Conservation (phyloP, 2,797 vertebrate genomes). For the Diglossa cyanea region DNA sequence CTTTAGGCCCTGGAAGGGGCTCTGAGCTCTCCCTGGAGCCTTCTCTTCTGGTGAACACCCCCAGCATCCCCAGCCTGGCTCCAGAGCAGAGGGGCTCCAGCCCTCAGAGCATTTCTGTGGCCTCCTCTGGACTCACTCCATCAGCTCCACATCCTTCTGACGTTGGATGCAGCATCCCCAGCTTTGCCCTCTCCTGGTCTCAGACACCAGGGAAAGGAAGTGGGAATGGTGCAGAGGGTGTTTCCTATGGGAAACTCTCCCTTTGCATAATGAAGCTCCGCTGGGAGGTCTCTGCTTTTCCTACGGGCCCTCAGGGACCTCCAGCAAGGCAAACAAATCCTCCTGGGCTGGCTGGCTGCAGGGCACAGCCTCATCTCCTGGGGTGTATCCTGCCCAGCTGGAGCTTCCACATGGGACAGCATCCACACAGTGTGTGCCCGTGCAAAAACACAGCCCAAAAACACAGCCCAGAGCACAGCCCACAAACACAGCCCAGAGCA, state of each 20-base stretch:
- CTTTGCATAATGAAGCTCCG: not conserved
- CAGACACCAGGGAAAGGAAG: not conserved
- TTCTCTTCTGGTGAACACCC: not conserved
- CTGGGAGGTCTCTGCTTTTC: not conserved
- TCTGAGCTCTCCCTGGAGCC: not conserved
- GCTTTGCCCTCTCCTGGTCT: not conserved
- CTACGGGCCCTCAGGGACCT: not conserved
- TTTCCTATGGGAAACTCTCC: slow-evolving; percentile 10
- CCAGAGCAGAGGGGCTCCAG: not conserved
- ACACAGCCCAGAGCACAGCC: too few relatives aligned
- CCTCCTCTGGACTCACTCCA: not conserved
- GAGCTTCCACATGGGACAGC: fast-evolving
- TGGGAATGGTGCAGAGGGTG: not conserved
- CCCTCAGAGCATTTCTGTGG: not conserved
- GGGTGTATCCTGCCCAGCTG: not conserved
- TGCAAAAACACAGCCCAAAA: not conserved
- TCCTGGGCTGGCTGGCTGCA: not conserved
- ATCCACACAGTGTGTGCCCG: not conserved
- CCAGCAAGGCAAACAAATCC: not conserved
- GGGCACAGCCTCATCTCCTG: not conserved
- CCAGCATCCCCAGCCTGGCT: not conserved
- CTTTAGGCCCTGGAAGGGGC: too few relatives aligned
- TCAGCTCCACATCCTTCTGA: not conserved
- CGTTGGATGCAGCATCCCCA: not conserved
- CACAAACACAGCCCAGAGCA: not conserved